phyloP scores from a whole-genome alignment of 1,140 invertebrate species.

The Bombyx mori region ASM3026992v2 NC_085123.1:3894501-3895000 shows the following conservation, averaged over 20 bases:
- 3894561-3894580: conserved; percentile 29
- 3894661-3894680: conserved; percentile 18
- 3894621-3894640: conserved; percentile 16
- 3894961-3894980: no score
- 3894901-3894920: no score
- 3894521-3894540: conserved; percentile 16
- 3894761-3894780: conserved; percentile 3
- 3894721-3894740: not conserved
- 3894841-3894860: no score
- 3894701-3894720: conserved; percentile 1
- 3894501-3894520: not conserved
- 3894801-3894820: not conserved
- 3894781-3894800: conserved; percentile 10
- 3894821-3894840: no score
- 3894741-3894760: conserved; percentile 1
- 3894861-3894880: no score
- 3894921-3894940: no score
- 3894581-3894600: conserved; percentile 11
- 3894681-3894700: conserved; percentile 1
- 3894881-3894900: no score
- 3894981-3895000: no score
- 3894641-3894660: conserved; percentile 19
- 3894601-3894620: conserved; percentile 26
- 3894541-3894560: conserved; percentile 40
- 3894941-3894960: no score